A percentile compares a stretch with the other conserved stretches of the same genome.
Evolutionary conservation across 53 echinoderm and acorn worm genomes (phyloP).

Genomic region (Holothuria scabra): DNA sequence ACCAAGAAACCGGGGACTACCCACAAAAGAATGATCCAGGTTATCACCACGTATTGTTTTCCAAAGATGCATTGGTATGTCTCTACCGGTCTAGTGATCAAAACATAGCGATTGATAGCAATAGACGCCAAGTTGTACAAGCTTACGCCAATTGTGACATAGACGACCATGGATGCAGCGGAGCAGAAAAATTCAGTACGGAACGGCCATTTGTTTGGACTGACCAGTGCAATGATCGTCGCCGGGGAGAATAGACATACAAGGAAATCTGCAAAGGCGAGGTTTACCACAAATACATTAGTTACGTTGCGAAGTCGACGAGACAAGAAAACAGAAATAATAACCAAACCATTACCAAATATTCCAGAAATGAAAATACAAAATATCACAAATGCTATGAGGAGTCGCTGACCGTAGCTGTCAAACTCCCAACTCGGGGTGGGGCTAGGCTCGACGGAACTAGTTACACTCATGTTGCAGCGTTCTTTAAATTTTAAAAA

Average conservation of each 20-base stretch:
- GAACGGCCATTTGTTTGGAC: conserved; percentile 8
- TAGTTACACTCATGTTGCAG: too few species aligned
- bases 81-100: conserved; percentile 61
- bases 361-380: conserved; percentile 44
- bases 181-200: conserved; percentile 21
- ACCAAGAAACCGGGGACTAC: conserved; percentile 2
- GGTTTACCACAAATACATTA: conserved; percentile 42
- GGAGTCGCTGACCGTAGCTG: conserved; percentile 24
- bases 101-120: conserved; percentile 60
- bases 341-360: conserved; percentile 43
- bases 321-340: conserved; percentile 26
- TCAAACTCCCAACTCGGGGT: conserved; percentile 14
- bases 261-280: conserved; percentile 39
- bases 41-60: conserved; percentile 14
- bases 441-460: too few species aligned
- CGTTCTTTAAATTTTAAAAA: too few species aligned
- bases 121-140: conserved; percentile 67
- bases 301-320: conserved; percentile 47
- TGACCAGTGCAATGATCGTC: conserved; percentile 2
- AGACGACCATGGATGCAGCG: conserved; percentile 3
- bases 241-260: conserved; percentile 16
- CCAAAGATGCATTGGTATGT: conserved; percentile 27
- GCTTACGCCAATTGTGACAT: conserved; percentile 44
- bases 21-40: conserved; percentile 33
- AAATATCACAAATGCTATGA: conserved; percentile 14